Evolutionary conservation across 2,113 vertebrate species (phyloP).

Genomic region (Sceloporus undulatus): DNA sequence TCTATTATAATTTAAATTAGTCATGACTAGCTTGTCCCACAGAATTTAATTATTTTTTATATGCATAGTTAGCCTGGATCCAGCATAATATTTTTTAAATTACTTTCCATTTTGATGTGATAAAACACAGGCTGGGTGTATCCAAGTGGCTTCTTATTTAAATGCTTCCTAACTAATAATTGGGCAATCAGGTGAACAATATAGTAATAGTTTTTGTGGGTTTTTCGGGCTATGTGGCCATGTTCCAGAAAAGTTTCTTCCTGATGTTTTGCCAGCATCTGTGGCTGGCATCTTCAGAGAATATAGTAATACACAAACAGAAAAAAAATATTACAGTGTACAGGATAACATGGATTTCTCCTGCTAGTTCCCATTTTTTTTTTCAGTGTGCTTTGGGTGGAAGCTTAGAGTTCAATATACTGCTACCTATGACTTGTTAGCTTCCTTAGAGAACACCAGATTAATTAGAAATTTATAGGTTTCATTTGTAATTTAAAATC

Average conservation of each 20-base stretch:
- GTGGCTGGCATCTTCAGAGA: no score
- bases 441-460: constrained; percentile 44
- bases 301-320: not conserved
- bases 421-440: constrained; percentile 24
- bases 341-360: not conserved
- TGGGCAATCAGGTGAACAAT: not conserved
- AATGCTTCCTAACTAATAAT: not conserved
- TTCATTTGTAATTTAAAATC: constrained; percentile 63
- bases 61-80: not conserved
- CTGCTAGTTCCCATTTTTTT: not conserved
- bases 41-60: no score
- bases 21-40: no score
- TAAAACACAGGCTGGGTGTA: not conserved
- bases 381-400: constrained; percentile 21
- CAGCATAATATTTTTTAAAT: not conserved
- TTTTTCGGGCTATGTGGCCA: no score
- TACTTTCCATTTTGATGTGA: not conserved
- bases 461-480: constrained; percentile 63
- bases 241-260: no score
- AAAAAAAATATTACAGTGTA: not conserved
- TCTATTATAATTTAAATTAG: not conserved
- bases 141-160: not conserved
- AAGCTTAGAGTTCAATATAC: constrained; percentile 45
- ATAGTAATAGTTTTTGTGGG: no score
- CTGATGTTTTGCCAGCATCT: no score